Base-by-base conservation (phyloP, 2,797 vertebrate species). In the Benthosema pterotum region DNA sequence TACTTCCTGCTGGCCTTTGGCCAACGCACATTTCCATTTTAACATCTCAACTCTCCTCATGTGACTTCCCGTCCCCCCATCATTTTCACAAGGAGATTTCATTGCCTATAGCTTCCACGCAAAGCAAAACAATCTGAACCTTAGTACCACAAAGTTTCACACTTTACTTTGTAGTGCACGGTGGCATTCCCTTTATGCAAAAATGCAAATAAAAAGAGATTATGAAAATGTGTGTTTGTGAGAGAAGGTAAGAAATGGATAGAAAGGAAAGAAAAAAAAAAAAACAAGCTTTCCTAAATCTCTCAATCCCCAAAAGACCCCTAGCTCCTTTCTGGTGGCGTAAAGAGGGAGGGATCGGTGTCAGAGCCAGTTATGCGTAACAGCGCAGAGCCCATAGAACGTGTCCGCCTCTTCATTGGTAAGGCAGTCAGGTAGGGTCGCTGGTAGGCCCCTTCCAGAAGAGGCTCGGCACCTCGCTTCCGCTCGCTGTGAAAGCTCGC, bases 341-440 rank as follows among this genome's bases (percentile, higher is more conserved):
- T 65, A 68, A 72, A 80, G 87, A 85, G 76, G 82, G 86, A 88
- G 82, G 87, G 82, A 68, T 67, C 73, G 80, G 88, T 91, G 88
- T 92, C 89, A 88, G 77, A 89, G 84, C 73, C 79, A 86, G 82
- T 90, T 90, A 89, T 89, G 86, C 77, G 86, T 87, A 85, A 88
- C 83, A 79, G 77, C 79, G 76, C 67, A 19, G 82, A 72, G 80
- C 69, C 67, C 69, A 85, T 50, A 82, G 79, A 88, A 87, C 83
- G 82, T 69, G 66, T 69, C 79, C 63, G 77, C 64, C 67, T 84
- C 86, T 88, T 92, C 89, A 93, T 93, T 93, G 89, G 90, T 90
- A 93, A 85, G 87, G 77, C 82, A 84, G 90, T 94, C 91, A 93
- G 91, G 91, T 91, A 91, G 88, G 78, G 86, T n/a, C 63, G 72